A percentile compares a stretch with the other conserved stretches of the same genome.
Evolutionary conservation across 2,888 invertebrate genomes (phyloP).

Genomic region (Priocnemis perturbator): DNA sequence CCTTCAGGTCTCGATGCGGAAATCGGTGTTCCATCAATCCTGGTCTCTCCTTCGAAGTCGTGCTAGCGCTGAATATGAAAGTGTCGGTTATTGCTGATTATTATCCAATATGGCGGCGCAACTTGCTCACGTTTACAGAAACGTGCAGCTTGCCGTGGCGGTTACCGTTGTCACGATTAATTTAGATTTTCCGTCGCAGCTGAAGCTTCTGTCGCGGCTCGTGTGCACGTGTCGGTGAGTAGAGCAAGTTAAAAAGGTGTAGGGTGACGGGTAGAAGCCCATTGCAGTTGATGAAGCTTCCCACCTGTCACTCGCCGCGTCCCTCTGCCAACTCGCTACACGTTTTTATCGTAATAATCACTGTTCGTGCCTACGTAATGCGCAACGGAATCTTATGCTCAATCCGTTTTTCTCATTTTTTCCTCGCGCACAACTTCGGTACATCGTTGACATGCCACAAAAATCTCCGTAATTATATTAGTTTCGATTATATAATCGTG

Average conservation of each 20-base stretch:
- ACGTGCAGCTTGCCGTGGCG: slow-evolving; percentile 30
- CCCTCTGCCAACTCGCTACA: slow-evolving; percentile 23
- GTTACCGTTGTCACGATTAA: slow-evolving; percentile 39
- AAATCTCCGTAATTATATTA: no score
- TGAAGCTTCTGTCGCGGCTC: slow-evolving; percentile 21
- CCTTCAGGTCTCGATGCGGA: no score
- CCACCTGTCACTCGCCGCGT: slow-evolving; percentile 40
- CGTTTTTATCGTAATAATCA: slow-evolving; percentile 38
- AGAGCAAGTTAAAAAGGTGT: slow-evolving; percentile 31
- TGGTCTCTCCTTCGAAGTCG: no score
- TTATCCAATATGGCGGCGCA: slow-evolving; percentile 10
- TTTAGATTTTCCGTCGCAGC: slow-evolving; percentile 47
- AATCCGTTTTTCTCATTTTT: background rate
- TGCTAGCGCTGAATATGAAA: no score
- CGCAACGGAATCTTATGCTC: background rate
- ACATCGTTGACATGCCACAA: no score
- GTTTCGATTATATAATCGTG: no score
- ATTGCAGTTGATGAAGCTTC: slow-evolving; percentile 35
- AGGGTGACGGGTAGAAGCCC: slow-evolving; percentile 18
- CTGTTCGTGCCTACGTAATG: slow-evolving; percentile 19
- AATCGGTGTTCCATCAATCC: no score
- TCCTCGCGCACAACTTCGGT: no score
- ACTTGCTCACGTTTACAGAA: slow-evolving; percentile 30
- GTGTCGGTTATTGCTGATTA: background rate
- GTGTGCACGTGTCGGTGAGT: background rate